A percentile compares a stretch with the other conserved stretches of the same genome.
These are phyloP conservation scores for Forficula auricularia DNA, from an alignment of 1,140 invertebrate species.

Conservation along the genomic window DNA sequence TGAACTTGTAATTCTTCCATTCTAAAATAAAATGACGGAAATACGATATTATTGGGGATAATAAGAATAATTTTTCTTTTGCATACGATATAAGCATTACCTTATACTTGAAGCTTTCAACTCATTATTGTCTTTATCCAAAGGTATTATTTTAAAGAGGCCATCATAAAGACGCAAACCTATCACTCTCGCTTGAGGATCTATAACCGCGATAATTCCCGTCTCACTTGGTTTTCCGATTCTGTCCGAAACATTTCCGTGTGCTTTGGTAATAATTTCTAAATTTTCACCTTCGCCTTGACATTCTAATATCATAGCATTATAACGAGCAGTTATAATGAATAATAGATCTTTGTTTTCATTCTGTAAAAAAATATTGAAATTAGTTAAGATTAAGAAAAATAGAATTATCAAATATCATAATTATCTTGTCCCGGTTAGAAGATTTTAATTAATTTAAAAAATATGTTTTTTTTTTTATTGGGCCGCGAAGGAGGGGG, in stretches of 20 bases:
- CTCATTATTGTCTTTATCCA: conserved; percentile 84
- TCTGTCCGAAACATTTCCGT: conserved; percentile 87
- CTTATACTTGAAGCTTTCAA: conserved; percentile 85
- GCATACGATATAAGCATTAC: conserved; percentile 25
- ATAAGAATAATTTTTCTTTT: conserved; percentile 4
- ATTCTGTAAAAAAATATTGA: conserved; percentile 40
- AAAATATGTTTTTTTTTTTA: too few relatives aligned
- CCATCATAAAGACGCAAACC: conserved; percentile 92
- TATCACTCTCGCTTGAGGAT: conserved; percentile 86
- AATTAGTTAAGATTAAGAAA: neutral
- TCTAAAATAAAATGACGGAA: conserved; percentile 34
- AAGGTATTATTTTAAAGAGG: conserved; percentile 86
- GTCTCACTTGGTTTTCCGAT: conserved; percentile 82
- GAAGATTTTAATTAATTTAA: too few relatives aligned
- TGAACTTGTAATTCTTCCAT: conserved; percentile 90
- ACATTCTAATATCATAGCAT: conserved; percentile 95
- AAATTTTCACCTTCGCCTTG: conserved; percentile 56
- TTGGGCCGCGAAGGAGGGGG: too few relatives aligned
- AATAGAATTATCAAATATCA: neutral
- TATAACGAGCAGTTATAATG: conserved; percentile 80
- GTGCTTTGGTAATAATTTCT: conserved; percentile 87
- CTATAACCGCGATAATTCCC: conserved; percentile 87
- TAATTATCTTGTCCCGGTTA: too few relatives aligned
- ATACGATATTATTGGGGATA: conserved; percentile 5
- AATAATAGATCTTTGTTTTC: conserved; percentile 89